Evolutionary conservation across 2,113 vertebrate genomes (phyloP).

Genomic region (Pteropus alecto): DNA sequence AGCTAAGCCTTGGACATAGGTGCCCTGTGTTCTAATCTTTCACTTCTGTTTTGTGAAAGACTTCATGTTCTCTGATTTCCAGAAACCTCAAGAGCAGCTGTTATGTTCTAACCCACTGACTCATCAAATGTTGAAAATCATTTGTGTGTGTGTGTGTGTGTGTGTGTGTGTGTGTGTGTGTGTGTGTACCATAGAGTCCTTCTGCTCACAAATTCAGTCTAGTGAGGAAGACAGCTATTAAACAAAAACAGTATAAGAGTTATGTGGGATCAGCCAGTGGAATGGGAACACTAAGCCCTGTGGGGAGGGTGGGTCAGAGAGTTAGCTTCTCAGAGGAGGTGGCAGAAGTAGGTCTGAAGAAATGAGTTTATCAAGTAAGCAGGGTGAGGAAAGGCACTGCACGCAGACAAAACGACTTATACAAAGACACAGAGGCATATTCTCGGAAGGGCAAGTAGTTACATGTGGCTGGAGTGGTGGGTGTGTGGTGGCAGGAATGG

Average conservation of each 20-base stretch:
- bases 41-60: neutral
- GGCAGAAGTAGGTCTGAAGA: neutral
- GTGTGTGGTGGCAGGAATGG: neutral
- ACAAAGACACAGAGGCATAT: neutral
- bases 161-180: neutral
- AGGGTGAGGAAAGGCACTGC: neutral
- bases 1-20: neutral
- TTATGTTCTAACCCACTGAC: neutral
- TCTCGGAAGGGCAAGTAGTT: neutral
- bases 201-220: neutral
- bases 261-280: neutral
- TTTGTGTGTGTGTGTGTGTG: neutral
- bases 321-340: neutral
- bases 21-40: neutral
- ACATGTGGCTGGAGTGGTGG: neutral
- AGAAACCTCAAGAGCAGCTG: neutral
- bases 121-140: neutral
- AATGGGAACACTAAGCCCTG: neutral
- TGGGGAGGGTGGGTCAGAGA: neutral
- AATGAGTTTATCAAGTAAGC: neutral
- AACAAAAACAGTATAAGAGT: neutral
- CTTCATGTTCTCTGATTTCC: neutral
- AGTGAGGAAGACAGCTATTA: neutral
- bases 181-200: neutral
- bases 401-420: neutral